Conservation (phyloP, 2,113 vertebrate genomes). For the Lethenteron camtschaticum region DNA sequence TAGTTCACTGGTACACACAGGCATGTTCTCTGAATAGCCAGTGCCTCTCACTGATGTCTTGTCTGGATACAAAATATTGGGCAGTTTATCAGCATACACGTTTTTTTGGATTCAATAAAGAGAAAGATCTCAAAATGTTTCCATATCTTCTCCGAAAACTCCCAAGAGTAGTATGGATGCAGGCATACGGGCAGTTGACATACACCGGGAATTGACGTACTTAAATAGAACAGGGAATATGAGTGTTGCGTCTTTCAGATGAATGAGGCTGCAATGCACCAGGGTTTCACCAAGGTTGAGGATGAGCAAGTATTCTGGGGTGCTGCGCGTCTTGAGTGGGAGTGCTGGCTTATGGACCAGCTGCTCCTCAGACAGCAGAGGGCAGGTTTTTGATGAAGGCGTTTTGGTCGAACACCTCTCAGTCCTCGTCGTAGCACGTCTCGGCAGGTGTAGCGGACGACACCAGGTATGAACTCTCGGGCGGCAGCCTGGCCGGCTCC, state of each 20-base stretch:
- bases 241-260: slow-evolving; percentile 87
- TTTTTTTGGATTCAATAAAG: slow-evolving; percentile 96
- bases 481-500: slow-evolving; percentile 20
- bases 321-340: slow-evolving; percentile 92
- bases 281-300: slow-evolving; percentile 93
- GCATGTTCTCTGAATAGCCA: slow-evolving; percentile 90
- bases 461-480: slow-evolving; percentile 17
- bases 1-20: slow-evolving; percentile 98
- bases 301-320: slow-evolving; percentile 88
- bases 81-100: slow-evolving; percentile 92
- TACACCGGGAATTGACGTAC: slow-evolving; percentile 99
- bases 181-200: slow-evolving; percentile 32
- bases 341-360: slow-evolving; percentile 86
- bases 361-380: slow-evolving; percentile 86
- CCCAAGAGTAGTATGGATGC: slow-evolving; percentile 75
- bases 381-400: slow-evolving; percentile 98
- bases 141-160: slow-evolving; percentile 95
- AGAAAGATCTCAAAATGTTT: slow-evolving; percentile 99
- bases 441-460: too few relatives aligned
- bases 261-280: slow-evolving; percentile 96
- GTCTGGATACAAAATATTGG: slow-evolving; percentile 96
- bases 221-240: slow-evolving; percentile 96
- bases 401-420: slow-evolving; percentile 99
- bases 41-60: slow-evolving; percentile 97
- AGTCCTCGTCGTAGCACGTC: slow-evolving; percentile 77